A percentile compares a stretch with the other conserved stretches of the same genome.
Evolutionary conservation across 2,888 invertebrate species (phyloP).

Genomic region (Polyploca ridens): DNA sequence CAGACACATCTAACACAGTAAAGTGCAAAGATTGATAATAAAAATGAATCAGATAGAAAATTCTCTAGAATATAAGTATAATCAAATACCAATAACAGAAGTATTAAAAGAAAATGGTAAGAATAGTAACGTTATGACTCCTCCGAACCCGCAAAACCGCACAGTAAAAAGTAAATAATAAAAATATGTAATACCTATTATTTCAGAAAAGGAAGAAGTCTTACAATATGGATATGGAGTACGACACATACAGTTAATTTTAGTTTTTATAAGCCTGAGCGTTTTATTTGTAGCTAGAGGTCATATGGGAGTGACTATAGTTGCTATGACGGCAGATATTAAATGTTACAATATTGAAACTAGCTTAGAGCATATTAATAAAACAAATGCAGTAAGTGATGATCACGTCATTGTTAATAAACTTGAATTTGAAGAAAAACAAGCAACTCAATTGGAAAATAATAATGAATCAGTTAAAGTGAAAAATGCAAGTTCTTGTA

Average conservation of each 20-base stretch:
- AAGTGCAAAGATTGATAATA: not conserved
- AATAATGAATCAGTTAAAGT: not conserved
- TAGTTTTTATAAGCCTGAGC: constrained; percentile 45
- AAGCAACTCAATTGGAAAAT: not conserved
- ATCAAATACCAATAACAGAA: constrained; percentile 15
- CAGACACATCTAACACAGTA: not conserved
- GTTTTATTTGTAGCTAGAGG: constrained; percentile 47
- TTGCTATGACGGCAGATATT: constrained; percentile 51
- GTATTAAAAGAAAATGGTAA: constrained; percentile 9
- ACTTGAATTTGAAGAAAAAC: not conserved
- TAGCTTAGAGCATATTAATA: constrained; percentile 7
- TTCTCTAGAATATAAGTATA: constrained; percentile 13
- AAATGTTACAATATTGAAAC: constrained; percentile 22
- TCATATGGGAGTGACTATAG: constrained; percentile 62
- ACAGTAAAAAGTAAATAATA: no score
- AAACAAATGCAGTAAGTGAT: not conserved
- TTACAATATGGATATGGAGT: constrained; percentile 54
- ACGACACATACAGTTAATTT: constrained; percentile 52
- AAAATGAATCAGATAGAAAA: not conserved
- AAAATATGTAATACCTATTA: not conserved
- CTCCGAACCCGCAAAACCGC: not conserved
- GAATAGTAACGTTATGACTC: not conserved
- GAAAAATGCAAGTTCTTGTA: not conserved
- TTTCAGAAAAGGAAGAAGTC: constrained; percentile 34
- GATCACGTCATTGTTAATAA: not conserved